phyloP scores from a whole-genome alignment of 2,888 invertebrate species.

The Drosophila cognata region DNA sequence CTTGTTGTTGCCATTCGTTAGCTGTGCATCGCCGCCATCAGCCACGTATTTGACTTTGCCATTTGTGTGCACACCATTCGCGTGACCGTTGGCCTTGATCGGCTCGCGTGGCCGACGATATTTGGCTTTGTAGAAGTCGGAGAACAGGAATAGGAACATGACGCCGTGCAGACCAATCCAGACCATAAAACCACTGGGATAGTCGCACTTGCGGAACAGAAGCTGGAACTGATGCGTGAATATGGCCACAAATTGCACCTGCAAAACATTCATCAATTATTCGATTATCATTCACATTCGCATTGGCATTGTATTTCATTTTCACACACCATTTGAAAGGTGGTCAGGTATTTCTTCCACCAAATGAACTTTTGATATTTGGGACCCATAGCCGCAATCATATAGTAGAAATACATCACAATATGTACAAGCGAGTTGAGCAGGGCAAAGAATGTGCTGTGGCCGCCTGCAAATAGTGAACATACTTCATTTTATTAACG shows the following conservation, averaged over 20 bases:
- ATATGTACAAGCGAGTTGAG: conserved; percentile 98
- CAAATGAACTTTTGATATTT: conserved; percentile 96
- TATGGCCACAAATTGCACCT: conserved; percentile 97
- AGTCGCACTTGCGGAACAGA: conserved; percentile 95
- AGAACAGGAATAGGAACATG: conserved; percentile 96
- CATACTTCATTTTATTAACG: neutral
- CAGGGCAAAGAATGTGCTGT: conserved; percentile 97
- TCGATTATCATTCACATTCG: neutral
- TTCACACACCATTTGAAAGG: conserved; percentile 93
- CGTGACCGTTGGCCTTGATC: conserved; percentile 66
- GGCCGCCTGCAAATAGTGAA: conserved; percentile 89
- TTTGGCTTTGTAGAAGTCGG: conserved; percentile 95
- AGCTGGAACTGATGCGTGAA: conserved; percentile 96
- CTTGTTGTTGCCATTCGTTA: conserved; percentile 81
- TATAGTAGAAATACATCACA: conserved; percentile 98
- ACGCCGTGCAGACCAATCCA: conserved; percentile 98
- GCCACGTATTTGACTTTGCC: conserved; percentile 58
- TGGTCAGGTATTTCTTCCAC: conserved; percentile 99
- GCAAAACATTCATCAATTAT: conserved; percentile 40
- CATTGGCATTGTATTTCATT: neutral
- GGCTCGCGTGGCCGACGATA: conserved; percentile 85
- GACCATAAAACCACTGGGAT: conserved; percentile 95
- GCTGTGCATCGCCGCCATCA: conserved; percentile 55
- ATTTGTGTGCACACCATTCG: conserved; percentile 66
- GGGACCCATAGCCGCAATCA: conserved; percentile 97